Conservation (phyloP, 2,113 vertebrate species). For the Cryptotis parvus region DNA sequence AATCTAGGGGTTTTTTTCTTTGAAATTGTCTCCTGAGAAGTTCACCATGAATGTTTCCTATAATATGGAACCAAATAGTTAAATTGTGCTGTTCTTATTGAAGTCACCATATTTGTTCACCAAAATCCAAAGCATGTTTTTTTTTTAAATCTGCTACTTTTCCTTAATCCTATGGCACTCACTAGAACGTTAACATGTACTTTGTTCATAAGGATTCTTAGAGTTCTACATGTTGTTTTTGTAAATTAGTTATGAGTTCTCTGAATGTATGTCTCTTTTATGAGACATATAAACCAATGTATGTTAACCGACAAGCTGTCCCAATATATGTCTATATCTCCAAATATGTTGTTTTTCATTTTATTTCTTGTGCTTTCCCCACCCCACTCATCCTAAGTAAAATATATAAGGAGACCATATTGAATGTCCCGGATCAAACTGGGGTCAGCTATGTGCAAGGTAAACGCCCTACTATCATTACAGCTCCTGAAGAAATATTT, state of each 20-base stretch:
- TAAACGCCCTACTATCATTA: too few relatives aligned
- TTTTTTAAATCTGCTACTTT: not conserved
- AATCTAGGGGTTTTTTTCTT: conserved; percentile 15
- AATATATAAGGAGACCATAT: too few relatives aligned
- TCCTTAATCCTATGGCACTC: not conserved
- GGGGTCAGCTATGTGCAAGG: too few relatives aligned
- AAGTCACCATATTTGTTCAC: not conserved
- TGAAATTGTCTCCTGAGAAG: not conserved
- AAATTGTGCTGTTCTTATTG: not conserved
- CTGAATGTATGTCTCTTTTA: conserved; percentile 11
- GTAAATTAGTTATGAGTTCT: not conserved
- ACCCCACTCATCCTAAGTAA: not conserved
- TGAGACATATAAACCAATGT: conserved; percentile 9
- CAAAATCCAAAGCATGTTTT: not conserved
- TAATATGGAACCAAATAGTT: not conserved
- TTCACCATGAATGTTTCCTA: not conserved
- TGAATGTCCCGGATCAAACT: too few relatives aligned
- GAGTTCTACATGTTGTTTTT: not conserved
- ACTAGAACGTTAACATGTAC: not conserved
- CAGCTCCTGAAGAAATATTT: not conserved
- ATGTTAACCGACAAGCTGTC: not conserved
- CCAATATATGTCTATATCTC: not conserved
- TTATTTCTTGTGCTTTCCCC: not conserved
- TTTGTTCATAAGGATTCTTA: not conserved
- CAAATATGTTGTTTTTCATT: not conserved